Evolutionary conservation across 2,113 vertebrate species (phyloP), one percentile per base, ranked within the genome.

Genomic region (Brachypodius melanocephalos): DNA sequence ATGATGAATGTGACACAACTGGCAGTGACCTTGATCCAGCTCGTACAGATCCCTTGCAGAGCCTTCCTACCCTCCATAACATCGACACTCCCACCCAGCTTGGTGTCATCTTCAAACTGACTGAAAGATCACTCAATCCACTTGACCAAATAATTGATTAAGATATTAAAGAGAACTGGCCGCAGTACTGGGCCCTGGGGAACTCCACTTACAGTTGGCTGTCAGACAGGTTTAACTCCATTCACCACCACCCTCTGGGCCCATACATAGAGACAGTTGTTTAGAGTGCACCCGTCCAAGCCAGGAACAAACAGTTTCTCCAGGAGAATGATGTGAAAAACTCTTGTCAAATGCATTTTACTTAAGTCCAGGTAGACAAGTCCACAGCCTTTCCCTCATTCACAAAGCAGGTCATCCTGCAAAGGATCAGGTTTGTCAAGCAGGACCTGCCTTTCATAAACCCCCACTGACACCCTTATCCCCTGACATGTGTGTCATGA

Each of bases 321-420:
- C n/a, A 31, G 24, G 45, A 59, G 13, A 59, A n/a, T 19, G 8
- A 52, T 46, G 17, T 34, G 28, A 28, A n/a, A 67, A 81, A n/a
- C 6, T 5, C 1, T 46, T 59, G 22, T 52, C 18, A 59, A 25
- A 51, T 20, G n/a, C 3, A n/a, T 45, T 67, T 45, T 38, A n/a
- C 28, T 25, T 29, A 16, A 45, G 15, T 58, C 12, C 58, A 49
- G 9, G 7, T 28, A 43, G 36, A 58, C 2, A 34, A 0, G 0
- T 19, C 10, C 8, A 20, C 28, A 51, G 17, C 16, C 5, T 45
- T 67, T 46, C 16, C 9, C 13, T 66, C n/a, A 46, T n/a, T 81
- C 32, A 67, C 22, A 45, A 29, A 17, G 16, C 6, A n/a, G 45
- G 24, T 40, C 19, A 52, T 43, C 12, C 59, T 74, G 28, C 7